A percentile compares a stretch with the other conserved stretches of the same genome.
phyloP scores from a whole-genome alignment of 2,888 invertebrate species.

The Steinernema hermaphroditum region DNA sequence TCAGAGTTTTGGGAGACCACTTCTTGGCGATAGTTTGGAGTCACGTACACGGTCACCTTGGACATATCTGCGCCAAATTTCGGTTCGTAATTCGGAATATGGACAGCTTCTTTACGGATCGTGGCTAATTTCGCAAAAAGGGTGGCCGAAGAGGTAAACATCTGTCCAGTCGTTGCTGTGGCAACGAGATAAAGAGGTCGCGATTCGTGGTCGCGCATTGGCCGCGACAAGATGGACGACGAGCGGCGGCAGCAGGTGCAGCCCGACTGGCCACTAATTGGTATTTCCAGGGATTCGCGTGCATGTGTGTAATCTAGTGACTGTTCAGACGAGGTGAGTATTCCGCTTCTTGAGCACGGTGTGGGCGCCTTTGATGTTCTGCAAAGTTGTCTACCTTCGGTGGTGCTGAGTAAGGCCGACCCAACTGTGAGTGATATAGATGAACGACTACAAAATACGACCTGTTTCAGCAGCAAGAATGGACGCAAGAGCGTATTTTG shows the following conservation, averaged over 20 bases:
- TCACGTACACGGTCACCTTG: no score
- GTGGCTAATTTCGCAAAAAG: no score
- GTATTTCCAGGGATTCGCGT: not conserved
- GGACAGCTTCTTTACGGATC: no score
- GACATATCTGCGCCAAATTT: no score
- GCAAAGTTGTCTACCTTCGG: conserved; percentile 45
- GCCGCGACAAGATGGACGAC: not conserved
- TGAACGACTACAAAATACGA: not conserved
- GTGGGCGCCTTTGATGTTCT: conserved; percentile 47
- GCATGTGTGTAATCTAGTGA: not conserved
- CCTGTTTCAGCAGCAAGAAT: conserved; percentile 43
- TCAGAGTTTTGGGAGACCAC: no score
- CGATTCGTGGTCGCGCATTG: not conserved
- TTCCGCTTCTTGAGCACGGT: conserved; percentile 45
- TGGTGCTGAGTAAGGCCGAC: conserved; percentile 44
- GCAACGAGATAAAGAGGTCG: no score
- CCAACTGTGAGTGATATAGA: conserved; percentile 35
- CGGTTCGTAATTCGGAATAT: no score
- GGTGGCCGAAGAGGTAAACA: no score
- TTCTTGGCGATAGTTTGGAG: no score
- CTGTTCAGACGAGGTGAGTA: conserved; percentile 46
- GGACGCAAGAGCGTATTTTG: conserved; percentile 42
- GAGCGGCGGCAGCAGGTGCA: not conserved
- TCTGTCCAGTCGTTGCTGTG: no score
- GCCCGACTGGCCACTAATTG: conserved; percentile 7